phyloP scores from a whole-genome alignment of 1,140 invertebrate species.

The Aethina tumida region DNA sequence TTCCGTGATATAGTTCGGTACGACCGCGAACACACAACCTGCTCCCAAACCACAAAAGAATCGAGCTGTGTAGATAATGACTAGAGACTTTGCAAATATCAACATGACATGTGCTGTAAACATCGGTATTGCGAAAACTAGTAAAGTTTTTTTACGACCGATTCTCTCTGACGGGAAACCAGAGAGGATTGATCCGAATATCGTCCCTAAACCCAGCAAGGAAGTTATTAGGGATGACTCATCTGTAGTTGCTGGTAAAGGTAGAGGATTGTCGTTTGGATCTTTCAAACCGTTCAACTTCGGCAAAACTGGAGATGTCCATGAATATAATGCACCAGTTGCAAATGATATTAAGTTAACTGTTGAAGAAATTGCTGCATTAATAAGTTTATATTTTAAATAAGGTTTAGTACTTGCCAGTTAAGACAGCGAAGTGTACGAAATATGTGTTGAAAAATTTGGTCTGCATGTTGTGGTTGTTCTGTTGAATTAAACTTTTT shows the following conservation, averaged over 20 bases:
- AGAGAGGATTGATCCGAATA: slow-evolving; percentile 33
- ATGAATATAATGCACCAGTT: slow-evolving; percentile 53
- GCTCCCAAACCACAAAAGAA: slow-evolving; percentile 37
- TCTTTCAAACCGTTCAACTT: slow-evolving; percentile 35
- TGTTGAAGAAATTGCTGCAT: too few species aligned
- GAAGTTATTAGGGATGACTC: slow-evolving; percentile 71
- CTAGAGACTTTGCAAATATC: slow-evolving; percentile 32
- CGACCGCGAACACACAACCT: slow-evolving; percentile 38
- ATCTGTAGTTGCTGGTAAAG: slow-evolving; percentile 32
- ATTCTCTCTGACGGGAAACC: slow-evolving; percentile 33
- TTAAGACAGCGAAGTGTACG: too few species aligned
- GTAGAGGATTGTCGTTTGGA: slow-evolving; percentile 18
- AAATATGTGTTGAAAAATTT: too few species aligned
- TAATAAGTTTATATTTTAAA: too few species aligned
- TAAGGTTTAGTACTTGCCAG: too few species aligned
- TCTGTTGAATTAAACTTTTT: too few species aligned
- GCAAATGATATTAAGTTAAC: slow-evolving; percentile 53
- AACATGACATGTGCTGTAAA: slow-evolving; percentile 35
- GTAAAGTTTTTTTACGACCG: slow-evolving; percentile 38
- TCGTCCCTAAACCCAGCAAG: slow-evolving; percentile 55
- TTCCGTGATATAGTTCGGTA: slow-evolving; percentile 43
- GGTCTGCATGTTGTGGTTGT: too few species aligned
- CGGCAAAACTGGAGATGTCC: slow-evolving; percentile 57
- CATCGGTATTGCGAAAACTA: slow-evolving; percentile 34
- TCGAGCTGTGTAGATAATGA: slow-evolving; percentile 34